These are phyloP conservation scores for Odontocolon sp. DNA, from an alignment of 2,888 invertebrate species.

Conservation along the genomic window DNA sequence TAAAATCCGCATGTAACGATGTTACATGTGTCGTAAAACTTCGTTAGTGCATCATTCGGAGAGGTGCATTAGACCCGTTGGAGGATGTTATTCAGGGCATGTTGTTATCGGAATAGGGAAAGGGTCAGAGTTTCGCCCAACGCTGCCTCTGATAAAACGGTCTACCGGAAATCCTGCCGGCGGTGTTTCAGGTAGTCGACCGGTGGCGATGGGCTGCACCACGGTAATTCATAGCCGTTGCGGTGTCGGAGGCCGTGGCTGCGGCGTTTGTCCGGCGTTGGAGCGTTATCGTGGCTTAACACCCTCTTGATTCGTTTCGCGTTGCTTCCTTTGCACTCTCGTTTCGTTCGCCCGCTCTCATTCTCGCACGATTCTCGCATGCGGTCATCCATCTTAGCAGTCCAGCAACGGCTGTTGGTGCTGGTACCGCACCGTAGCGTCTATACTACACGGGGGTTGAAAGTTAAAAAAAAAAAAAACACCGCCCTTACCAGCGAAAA, in stretches of 20 bases:
- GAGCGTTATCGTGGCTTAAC: conserved; percentile 62
- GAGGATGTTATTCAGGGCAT: conserved; percentile 64
- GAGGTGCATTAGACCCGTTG: conserved; percentile 33
- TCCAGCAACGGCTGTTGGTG: conserved; percentile 7
- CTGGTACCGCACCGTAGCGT: neutral
- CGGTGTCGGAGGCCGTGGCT: conserved; percentile 54
- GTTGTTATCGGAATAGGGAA: conserved; percentile 62
- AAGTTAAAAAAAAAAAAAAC: neutral
- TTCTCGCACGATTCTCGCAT: conserved; percentile 11
- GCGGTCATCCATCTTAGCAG: conserved; percentile 44
- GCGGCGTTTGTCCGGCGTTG: conserved; percentile 58
- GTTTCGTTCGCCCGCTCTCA: conserved; percentile 21
- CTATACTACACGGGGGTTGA: neutral
- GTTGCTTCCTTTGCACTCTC: conserved; percentile 9
- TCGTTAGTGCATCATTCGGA: conserved; percentile 8
- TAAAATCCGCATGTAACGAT: conserved; percentile 31
- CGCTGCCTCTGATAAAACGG: conserved; percentile 67
- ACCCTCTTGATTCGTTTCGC: conserved; percentile 50
- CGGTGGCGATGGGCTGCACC: conserved; percentile 33
- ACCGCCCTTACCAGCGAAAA: neutral
- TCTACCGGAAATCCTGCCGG: conserved; percentile 67
- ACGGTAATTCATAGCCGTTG: conserved; percentile 69
- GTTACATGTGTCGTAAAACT: conserved; percentile 15
- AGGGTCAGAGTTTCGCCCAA: conserved; percentile 39
- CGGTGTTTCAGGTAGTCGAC: conserved; percentile 44